Conservation (phyloP, 2,888 invertebrate genomes). For the Choreutis nemorana region DNA sequence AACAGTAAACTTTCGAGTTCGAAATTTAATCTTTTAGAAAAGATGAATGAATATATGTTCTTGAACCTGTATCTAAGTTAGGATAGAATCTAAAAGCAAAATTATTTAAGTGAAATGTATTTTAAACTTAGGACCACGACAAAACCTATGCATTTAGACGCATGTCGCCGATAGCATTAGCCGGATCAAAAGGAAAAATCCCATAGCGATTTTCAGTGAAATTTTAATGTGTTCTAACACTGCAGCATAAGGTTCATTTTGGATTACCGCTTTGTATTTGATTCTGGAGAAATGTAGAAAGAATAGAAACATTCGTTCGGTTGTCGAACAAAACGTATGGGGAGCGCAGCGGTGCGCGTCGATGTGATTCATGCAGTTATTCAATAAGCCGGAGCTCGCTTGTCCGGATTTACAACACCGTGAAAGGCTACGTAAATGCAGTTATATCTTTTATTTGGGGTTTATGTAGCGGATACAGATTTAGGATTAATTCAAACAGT, state of each 20-base stretch:
- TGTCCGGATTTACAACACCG: conserved; percentile 32
- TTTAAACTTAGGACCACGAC: conserved; percentile 38
- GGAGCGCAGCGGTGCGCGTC: conserved; percentile 39
- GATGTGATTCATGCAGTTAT: conserved; percentile 58
- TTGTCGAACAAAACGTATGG: conserved; percentile 39
- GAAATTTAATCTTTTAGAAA: too few species aligned
- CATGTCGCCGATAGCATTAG: conserved; percentile 43
- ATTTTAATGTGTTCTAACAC: too few species aligned
- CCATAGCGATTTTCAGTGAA: neutral
- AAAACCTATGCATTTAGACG: conserved; percentile 32
- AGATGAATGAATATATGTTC: too few species aligned
- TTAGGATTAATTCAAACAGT: neutral
- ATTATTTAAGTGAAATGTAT: too few species aligned
- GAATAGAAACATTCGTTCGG: conserved; percentile 11
- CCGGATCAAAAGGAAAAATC: conserved; percentile 6
- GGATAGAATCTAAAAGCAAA: too few species aligned
- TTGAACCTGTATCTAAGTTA: too few species aligned
- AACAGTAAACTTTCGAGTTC: too few species aligned
- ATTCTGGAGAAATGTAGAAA: conserved; percentile 4
- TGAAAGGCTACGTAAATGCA: conserved; percentile 24
- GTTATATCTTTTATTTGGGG: conserved; percentile 16
- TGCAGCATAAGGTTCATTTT: neutral
- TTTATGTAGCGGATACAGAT: conserved; percentile 5
- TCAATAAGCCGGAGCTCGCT: conserved; percentile 41
- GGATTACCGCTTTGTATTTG: neutral